Conservation (phyloP, 2,113 vertebrate genomes). For the Podarcis muralis region DNA sequence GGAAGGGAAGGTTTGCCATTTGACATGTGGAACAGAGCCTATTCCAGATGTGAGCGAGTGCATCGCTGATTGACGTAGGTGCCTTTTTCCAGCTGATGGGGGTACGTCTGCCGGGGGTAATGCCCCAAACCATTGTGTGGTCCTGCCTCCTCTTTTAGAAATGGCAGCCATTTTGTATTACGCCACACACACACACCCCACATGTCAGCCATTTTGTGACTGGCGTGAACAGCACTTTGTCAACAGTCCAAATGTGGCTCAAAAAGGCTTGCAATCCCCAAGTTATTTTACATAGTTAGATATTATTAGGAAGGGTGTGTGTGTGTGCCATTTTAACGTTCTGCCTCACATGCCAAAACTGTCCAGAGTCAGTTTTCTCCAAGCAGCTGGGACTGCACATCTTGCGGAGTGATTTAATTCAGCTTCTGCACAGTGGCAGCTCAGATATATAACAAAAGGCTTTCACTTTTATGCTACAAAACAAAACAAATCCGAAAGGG, state of each 20-base stretch:
- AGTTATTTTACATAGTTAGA: not conserved
- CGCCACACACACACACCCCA: too few relatives aligned
- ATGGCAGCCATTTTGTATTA: too few relatives aligned
- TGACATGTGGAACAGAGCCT: not conserved
- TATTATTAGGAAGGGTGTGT: not conserved
- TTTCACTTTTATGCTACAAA: not conserved
- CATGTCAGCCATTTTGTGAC: too few relatives aligned
- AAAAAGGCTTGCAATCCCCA: too few relatives aligned
- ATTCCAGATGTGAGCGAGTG: not conserved
- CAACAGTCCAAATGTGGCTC: too few relatives aligned
- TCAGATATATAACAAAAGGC: not conserved
- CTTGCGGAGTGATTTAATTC: not conserved
- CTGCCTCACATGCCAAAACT: not conserved
- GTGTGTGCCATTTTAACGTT: not conserved
- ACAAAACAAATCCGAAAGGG: not conserved
- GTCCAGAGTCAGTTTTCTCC: not conserved
- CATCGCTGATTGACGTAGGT: not conserved
- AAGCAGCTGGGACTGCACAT: not conserved
- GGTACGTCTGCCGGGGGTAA: too few relatives aligned
- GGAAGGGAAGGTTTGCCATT: not conserved
- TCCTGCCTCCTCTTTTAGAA: too few relatives aligned
- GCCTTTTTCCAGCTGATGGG: not conserved
- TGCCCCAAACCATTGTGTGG: too few relatives aligned
- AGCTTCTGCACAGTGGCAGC: not conserved
- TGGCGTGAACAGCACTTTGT: too few relatives aligned